These are phyloP conservation scores for Micropterix aruncella DNA, from an alignment of 2,888 invertebrate species.

Conservation along the genomic window DNA sequence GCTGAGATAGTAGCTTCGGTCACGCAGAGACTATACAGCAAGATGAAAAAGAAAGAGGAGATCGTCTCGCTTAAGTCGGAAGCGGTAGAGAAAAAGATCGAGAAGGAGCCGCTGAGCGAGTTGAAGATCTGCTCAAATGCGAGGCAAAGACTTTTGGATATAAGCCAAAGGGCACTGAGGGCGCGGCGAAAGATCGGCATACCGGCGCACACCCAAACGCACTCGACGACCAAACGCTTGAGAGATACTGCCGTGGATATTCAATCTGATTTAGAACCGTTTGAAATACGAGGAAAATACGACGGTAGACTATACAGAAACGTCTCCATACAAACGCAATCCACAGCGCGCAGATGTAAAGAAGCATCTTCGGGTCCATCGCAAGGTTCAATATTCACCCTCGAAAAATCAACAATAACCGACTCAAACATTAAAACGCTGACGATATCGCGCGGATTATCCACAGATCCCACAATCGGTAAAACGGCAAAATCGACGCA, in stretches of 20 bases:
- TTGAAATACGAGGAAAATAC: slow-evolving; percentile 21
- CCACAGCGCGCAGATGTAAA: slow-evolving; percentile 33
- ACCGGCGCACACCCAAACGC: slow-evolving; percentile 45
- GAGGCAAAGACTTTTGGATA: slow-evolving; percentile 38
- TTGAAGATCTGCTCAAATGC: slow-evolving; percentile 43
- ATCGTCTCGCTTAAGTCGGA: slow-evolving; percentile 27
- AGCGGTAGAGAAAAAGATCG: slow-evolving; percentile 26
- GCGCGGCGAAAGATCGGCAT: slow-evolving; percentile 35
- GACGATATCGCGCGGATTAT: slow-evolving; percentile 28
- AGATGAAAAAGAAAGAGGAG: slow-evolving; percentile 38
- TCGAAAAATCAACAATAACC: slow-evolving; percentile 24
- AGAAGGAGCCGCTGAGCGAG: slow-evolving; percentile 34
- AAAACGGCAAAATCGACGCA: slow-evolving; percentile 27
- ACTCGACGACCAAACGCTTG: slow-evolving; percentile 31
- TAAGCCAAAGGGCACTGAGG: slow-evolving; percentile 42
- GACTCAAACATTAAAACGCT: slow-evolving; percentile 21
- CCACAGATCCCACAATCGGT: slow-evolving; percentile 19
- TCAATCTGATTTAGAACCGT: slow-evolving; percentile 35
- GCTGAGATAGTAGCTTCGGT: slow-evolving; percentile 59
- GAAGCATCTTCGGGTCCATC: slow-evolving; percentile 29
- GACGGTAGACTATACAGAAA: slow-evolving; percentile 21
- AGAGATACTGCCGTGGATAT: slow-evolving; percentile 43
- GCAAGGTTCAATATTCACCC: slow-evolving; percentile 20
- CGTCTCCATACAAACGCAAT: slow-evolving; percentile 27
- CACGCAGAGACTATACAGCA: slow-evolving; percentile 50